Conservation (phyloP, 1,140 invertebrate genomes). For the Drosophila nannoptera region DNA sequence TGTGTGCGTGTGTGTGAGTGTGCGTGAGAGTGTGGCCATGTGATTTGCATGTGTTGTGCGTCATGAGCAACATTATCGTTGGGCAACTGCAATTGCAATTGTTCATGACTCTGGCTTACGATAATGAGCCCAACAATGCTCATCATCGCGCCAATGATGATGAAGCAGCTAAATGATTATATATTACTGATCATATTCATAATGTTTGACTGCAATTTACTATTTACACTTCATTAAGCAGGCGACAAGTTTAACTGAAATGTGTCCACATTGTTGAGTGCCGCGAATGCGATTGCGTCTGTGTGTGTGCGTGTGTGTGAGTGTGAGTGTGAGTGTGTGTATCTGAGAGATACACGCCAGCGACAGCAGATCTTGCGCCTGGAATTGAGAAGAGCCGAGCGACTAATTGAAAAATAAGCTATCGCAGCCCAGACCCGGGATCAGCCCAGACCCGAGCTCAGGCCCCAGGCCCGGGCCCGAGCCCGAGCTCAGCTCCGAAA, state of each 20-base stretch:
- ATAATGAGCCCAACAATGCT: conserved; percentile 30
- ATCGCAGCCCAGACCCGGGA: conserved; percentile 34
- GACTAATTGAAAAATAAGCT: conserved; percentile 66
- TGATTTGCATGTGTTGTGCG: conserved; percentile 71
- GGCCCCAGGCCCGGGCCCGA: conserved; percentile 38
- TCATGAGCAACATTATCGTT: conserved; percentile 64
- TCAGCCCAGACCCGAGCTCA: background rate
- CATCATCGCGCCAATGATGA: conserved; percentile 33
- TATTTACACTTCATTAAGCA: conserved; percentile 76
- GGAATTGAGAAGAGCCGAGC: conserved; percentile 50
- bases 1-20: background rate
- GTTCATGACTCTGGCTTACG: conserved; percentile 41
- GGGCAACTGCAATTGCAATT: conserved; percentile 14
- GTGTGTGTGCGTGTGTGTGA: conserved; percentile 28
- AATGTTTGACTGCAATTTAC: conserved; percentile 76
- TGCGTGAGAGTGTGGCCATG: conserved; percentile 41
- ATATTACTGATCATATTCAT: conserved; percentile 62
- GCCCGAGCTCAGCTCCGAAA: conserved; percentile 1
- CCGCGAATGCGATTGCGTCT: conserved; percentile 21
- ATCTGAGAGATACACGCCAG: background rate
- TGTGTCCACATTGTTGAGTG: conserved; percentile 72
- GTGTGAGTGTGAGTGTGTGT: conserved; percentile 27
- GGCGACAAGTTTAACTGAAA: conserved; percentile 75
- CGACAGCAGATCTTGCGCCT: conserved; percentile 11
- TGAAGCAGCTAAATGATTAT: conserved; percentile 12